These are phyloP conservation scores for Mesochorus sp. DNA, from an alignment of 2,888 invertebrate genomes.

Conservation along the genomic window DNA sequence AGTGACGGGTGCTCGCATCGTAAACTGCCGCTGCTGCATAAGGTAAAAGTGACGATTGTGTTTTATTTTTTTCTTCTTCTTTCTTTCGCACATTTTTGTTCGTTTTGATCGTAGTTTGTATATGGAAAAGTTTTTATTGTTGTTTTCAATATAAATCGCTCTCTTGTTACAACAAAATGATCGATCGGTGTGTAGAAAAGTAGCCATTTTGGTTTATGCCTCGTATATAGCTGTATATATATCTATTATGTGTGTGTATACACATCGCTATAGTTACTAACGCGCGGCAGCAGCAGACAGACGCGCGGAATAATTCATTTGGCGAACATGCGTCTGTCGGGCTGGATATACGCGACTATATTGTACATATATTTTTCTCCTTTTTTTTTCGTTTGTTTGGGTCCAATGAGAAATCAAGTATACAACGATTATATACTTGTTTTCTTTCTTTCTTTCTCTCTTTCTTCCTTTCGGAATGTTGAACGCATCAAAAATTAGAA, in stretches of 20 bases:
- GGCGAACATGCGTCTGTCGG: constrained; percentile 41
- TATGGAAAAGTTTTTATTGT: too few relatives aligned
- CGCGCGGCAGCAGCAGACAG: constrained; percentile 44
- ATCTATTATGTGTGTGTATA: too few relatives aligned
- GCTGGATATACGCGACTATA: background rate
- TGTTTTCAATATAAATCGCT: background rate
- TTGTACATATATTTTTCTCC: background rate
- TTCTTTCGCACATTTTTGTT: background rate
- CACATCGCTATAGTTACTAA: background rate
- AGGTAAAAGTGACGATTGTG: constrained; percentile 15
- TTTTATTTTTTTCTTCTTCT: background rate
- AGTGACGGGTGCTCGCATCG: constrained; percentile 43
- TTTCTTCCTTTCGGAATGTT: too few relatives aligned
- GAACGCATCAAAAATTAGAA: too few relatives aligned
- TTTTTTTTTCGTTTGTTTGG: background rate
- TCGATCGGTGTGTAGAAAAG: constrained; percentile 27
- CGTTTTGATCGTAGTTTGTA: background rate
- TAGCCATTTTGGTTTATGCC: constrained; percentile 34
- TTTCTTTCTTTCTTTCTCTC: background rate
- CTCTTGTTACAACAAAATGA: constrained; percentile 33
- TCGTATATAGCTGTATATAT: constrained; percentile 8
- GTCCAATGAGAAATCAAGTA: too few relatives aligned
- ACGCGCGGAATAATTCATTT: constrained; percentile 53
- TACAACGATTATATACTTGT: too few relatives aligned
- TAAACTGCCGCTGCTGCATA: constrained; percentile 48